Evolutionary conservation across 64 coral and sea anemone genomes (phyloP), one percentile per base, ranked within the genome.

Genomic region (Trachythela sp.): DNA sequence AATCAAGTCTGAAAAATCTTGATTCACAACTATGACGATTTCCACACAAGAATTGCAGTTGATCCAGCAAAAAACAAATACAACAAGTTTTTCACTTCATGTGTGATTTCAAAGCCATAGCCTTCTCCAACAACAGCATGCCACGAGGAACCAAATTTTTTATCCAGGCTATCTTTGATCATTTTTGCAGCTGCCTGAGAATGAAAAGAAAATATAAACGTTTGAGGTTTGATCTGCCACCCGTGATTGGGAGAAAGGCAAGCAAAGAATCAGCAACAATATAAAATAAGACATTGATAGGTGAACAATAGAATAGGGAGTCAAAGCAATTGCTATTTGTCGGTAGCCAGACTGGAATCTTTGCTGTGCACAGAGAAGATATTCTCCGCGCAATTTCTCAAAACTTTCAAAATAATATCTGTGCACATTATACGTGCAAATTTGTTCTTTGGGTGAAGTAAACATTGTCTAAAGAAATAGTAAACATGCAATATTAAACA

Each of bases 141-240:
- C 95, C 95, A 98, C 4, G 95, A 98, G 27, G 95, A 89, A 9
- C 95, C 95, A 94, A 98, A 98, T 33, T 98, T 98, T 59, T 98
- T 98, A 59, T 98, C 95, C 91, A 98, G 88, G 6, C 93, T 94
- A 77, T 98, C 95, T 87, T 98, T 98, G 41, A 98, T 98, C 95
- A 98, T 98, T 72, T 98, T 98, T 35, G 95, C 95, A 31, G 95
- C 95, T 77, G 93, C 92, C 95, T 98, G 52, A 2, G 36, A 87
- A 90, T 48, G 39, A 26, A 45, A 64, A 39, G 5, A 77, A 77
- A 35, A n/a, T n/a, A n/a, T n/a, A n/a, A n/a, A n/a, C n/a, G n/a
- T n/a, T n/a, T n/a, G n/a, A n/a, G n/a, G n/a, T n/a, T 45, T 45
- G 42, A 45, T 45, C n/a, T n/a, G n/a, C n/a, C 4, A 45, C 42